These are phyloP conservation scores for Papilio protenor DNA, from an alignment of 2,888 invertebrate genomes.

Conservation along the genomic window DNA sequence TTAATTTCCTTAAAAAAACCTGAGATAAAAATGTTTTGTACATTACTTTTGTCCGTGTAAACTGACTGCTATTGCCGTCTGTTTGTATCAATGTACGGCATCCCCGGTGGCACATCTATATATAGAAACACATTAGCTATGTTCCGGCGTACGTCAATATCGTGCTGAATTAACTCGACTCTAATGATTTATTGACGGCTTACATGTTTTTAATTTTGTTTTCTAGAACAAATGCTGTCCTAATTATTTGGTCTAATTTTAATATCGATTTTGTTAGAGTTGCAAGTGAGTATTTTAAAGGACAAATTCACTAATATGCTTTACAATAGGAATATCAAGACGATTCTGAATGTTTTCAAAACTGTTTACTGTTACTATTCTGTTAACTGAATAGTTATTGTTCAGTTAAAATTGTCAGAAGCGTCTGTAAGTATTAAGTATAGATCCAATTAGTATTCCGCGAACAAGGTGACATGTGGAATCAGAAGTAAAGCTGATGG, in stretches of 20 bases:
- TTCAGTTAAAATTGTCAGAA: no score
- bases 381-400: no score
- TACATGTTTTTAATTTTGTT: conserved; percentile 21
- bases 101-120: conserved; percentile 54
- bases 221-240: conserved; percentile 27
- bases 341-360: neutral
- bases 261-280: neutral
- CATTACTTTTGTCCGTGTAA: neutral
- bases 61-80: conserved; percentile 5
- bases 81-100: conserved; percentile 44
- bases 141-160: conserved; percentile 51
- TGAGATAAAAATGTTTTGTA: neutral
- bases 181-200: conserved; percentile 28
- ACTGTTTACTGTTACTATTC: neutral
- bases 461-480: conserved; percentile 12
- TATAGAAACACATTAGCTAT: conserved; percentile 54
- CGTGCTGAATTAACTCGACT: conserved; percentile 43
- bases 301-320: neutral
- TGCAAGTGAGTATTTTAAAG: no score
- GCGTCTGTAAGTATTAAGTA: no score
- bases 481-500: conserved; percentile 24
- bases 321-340: neutral
- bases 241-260: neutral
- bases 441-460: conserved; percentile 22
- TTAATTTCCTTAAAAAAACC: neutral